These are phyloP conservation scores for Tyto alba DNA, from an alignment of 2,113 vertebrate genomes.

Conservation along the genomic window DNA sequence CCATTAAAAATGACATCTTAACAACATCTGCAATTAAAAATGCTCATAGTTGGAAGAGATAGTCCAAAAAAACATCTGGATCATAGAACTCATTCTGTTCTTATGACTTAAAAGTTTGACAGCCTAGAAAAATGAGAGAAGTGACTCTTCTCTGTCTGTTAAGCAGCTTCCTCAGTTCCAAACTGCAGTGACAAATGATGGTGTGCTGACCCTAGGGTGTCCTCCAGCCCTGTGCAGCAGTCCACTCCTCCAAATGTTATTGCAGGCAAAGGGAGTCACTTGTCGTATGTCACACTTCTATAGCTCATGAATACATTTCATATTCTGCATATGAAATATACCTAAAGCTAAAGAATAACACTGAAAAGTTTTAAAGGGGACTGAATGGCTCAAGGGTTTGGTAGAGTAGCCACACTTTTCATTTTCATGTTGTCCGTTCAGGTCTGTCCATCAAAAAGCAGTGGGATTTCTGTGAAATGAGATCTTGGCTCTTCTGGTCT, in stretches of 20 bases:
- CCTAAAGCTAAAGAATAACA: background rate
- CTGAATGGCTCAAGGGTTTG: background rate
- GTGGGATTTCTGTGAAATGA: background rate
- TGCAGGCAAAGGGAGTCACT: background rate
- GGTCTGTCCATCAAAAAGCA: background rate
- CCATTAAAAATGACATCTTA: slow-evolving; percentile 48
- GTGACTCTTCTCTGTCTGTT: background rate
- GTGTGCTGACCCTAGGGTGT: background rate
- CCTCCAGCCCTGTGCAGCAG: background rate
- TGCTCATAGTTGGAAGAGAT: background rate
- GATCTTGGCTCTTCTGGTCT: background rate
- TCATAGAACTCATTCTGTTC: slow-evolving; percentile 20
- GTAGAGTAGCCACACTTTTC: background rate
- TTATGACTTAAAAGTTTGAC: slow-evolving; percentile 36
- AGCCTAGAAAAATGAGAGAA: slow-evolving; percentile 14
- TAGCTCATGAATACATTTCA: background rate
- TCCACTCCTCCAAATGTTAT: background rate
- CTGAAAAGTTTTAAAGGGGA: background rate
- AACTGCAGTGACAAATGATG: background rate
- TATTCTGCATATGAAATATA: background rate
- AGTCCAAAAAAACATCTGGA: slow-evolving; percentile 5
- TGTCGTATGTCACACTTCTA: background rate
- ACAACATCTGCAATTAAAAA: slow-evolving; percentile 61
- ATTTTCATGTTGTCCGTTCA: background rate
- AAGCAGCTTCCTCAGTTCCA: background rate